Evolutionary conservation across 1,140 invertebrate species (phyloP).

Genomic region (Drosophila leontia): DNA sequence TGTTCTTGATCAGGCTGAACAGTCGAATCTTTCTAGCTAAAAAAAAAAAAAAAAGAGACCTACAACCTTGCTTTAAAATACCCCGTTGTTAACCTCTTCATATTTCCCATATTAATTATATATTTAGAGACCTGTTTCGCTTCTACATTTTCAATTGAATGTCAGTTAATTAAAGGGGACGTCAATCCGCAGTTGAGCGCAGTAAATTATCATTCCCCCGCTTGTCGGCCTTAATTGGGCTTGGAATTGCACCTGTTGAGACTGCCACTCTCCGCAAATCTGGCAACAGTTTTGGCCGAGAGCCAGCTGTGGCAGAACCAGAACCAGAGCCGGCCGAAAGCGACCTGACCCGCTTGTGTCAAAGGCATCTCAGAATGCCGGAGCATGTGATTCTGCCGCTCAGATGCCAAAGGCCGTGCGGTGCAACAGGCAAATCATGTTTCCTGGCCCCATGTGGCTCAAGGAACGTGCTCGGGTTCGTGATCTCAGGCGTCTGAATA

Average conservation of each 20-base stretch:
- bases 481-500: slow-evolving; percentile 23
- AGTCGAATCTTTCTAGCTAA: too few relatives aligned
- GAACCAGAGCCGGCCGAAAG: slow-evolving; percentile 3
- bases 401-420: slow-evolving; percentile 39
- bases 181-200: slow-evolving; percentile 25
- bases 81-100: background rate
- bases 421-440: slow-evolving; percentile 50
- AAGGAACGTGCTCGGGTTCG: slow-evolving; percentile 38
- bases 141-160: slow-evolving; percentile 34
- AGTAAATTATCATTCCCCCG: slow-evolving; percentile 39
- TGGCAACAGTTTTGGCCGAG: slow-evolving; percentile 31
- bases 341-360: slow-evolving; percentile 40
- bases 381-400: slow-evolving; percentile 8
- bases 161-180: slow-evolving; percentile 34
- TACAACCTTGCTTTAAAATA: slow-evolving; percentile 4
- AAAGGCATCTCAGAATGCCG: slow-evolving; percentile 30
- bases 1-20: too few relatives aligned
- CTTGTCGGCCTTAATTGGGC: slow-evolving; percentile 50
- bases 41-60: too few relatives aligned
- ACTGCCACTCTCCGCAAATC: slow-evolving; percentile 24
- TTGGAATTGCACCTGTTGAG: slow-evolving; percentile 43
- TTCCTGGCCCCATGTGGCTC: slow-evolving; percentile 34
- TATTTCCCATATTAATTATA: slow-evolving; percentile 14
- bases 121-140: background rate
- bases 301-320: background rate